Percentiles rank a stretch among this genome's conserved stretches.
These are phyloP conservation scores for Trichopoda pennipes DNA, from an alignment of 2,888 invertebrate species.

Conservation along the genomic window DNA sequence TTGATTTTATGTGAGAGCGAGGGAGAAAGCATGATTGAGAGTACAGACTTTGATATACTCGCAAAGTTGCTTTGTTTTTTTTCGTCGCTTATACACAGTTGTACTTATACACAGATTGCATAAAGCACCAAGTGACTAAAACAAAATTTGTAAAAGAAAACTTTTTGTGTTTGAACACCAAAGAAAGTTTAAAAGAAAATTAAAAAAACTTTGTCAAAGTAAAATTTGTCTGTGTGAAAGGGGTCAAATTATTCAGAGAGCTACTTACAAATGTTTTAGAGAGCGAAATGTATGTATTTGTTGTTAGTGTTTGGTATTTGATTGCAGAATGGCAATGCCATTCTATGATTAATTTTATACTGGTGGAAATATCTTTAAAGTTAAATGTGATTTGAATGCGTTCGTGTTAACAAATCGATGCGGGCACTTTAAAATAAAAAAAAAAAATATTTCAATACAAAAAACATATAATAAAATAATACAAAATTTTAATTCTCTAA, in stretches of 20 bases:
- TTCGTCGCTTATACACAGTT: no score
- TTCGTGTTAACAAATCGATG: constrained; percentile 58
- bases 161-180: no score
- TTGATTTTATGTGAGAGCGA: no score
- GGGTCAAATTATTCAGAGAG: not conserved
- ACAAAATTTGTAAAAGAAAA: no score
- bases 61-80: no score
- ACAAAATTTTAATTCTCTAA: constrained; percentile 6
- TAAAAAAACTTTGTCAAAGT: no score
- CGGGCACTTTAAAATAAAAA: constrained; percentile 49
- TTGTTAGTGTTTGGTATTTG: not conserved
- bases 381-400: constrained; percentile 58
- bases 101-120: no score
- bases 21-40: no score
- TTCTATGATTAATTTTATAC: constrained; percentile 43
- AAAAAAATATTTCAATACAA: constrained; percentile 15
- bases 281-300: not conserved
- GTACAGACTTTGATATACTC: no score
- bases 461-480: constrained; percentile 20
- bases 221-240: no score
- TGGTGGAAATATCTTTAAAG: constrained; percentile 42
- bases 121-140: no score
- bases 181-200: no score
- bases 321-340: constrained; percentile 35
- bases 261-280: not conserved